Base-by-base conservation (phyloP, 2,797 vertebrate species). In the Cyprinella venusta region DNA sequence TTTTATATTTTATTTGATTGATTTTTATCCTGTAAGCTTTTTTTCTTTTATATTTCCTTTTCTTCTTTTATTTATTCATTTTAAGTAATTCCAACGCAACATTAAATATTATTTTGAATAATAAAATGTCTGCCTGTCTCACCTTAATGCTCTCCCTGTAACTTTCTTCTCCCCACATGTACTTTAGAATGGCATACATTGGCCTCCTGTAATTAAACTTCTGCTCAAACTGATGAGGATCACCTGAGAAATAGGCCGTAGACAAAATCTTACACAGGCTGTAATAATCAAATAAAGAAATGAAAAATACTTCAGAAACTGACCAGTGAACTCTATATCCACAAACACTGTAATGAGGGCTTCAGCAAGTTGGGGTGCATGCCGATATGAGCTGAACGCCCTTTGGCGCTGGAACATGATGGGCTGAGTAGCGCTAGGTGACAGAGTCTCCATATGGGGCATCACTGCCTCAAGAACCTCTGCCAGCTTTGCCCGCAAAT, bases 121-220 rank as follows among this genome's bases (percentile, higher is more conserved):
- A 16, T 33, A 67, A 42, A 71, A 61, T 42, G 7, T 42, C 42
- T 52, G 8, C 74, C 21, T 64, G 26, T 75, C 87, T 92, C 86
- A 97, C 98, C 97, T 98, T 99, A 61, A 99, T 94, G 89, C 97
- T 99, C 76, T 98, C 95, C 88, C 93, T 95, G 87, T 99, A 99
- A 26, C 87, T 91, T 1, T 97, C 96, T 7, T 96, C 96, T 54
- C 91, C 95, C 98, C 98, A 99, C 98, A 99, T 99, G 90, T 98
- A 99, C 88, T 94, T 96, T 76, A 99, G 95, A 89, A 99, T 99
- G 59, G 98, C 97, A 88, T 99, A 99, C 98, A 99, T 99, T 68
- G 98, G 98, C 18, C 98, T 95, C 68, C 98, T 97, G 88, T 99
- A 99, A 94, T 99, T 99, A 91, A 99, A 99, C 92, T 99, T 99